Conservation (phyloP, 2,888 invertebrate genomes). For the Platycnemis pennipes region DNA sequence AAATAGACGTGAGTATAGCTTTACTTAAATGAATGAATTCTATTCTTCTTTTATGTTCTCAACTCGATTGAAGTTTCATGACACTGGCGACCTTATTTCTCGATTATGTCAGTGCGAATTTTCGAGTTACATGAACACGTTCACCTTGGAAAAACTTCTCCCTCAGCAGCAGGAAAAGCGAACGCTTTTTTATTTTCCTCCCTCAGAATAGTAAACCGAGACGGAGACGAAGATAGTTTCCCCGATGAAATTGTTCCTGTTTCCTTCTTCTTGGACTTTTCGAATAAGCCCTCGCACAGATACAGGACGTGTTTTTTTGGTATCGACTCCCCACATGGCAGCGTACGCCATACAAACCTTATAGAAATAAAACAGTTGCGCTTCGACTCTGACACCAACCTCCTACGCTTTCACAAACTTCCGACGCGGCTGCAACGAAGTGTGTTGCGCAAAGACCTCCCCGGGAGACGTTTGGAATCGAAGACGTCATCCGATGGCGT, state of each 20-base stretch:
- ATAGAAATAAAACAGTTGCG: background rate
- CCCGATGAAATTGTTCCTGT: background rate
- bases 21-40: no score
- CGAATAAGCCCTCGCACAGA: background rate
- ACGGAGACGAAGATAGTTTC: background rate
- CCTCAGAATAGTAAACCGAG: no score
- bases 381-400: background rate
- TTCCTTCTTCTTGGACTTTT: background rate
- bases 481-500: background rate
- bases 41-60: no score
- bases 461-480: background rate
- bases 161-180: background rate
- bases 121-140: background rate
- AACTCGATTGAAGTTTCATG: no score
- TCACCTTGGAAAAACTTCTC: no score
- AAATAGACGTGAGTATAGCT: no score
- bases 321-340: background rate
- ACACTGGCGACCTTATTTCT: background rate
- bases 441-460: background rate
- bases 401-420: background rate
- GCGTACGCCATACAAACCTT: background rate
- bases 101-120: background rate
- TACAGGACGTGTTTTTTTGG: background rate
- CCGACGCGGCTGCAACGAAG: background rate
- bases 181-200: background rate